A percentile compares a stretch with the other conserved stretches of the same genome.
These are phyloP conservation scores for Andrena marginata DNA, from an alignment of 2,888 invertebrate species.

Conservation along the genomic window DNA sequence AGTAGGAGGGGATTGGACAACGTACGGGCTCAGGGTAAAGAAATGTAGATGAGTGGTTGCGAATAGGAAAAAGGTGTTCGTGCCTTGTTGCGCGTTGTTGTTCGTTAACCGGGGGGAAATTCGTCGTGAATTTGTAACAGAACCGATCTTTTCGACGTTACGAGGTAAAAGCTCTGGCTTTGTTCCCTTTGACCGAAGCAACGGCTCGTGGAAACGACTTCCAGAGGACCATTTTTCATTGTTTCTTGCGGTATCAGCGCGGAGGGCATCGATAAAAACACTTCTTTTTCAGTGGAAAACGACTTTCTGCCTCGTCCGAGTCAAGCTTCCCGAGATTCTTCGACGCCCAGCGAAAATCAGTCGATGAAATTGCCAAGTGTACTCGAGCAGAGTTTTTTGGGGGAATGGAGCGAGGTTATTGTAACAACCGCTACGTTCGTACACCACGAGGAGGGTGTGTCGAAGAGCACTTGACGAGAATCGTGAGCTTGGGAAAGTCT, in stretches of 20 bases:
- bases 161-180: neutral
- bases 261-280: neutral
- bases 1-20: conserved; percentile 52
- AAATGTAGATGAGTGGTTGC: conserved; percentile 25
- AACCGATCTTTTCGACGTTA: neutral
- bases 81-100: conserved; percentile 3
- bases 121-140: conserved; percentile 10
- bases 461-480: conserved; percentile 70
- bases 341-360: conserved; percentile 5
- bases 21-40: conserved; percentile 40
- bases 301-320: conserved; percentile 20
- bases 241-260: too few relatives aligned
- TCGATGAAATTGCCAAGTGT: conserved; percentile 49
- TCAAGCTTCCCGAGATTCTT: conserved; percentile 25
- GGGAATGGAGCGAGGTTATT: conserved; percentile 75
- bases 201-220: too few relatives aligned
- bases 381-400: conserved; percentile 75
- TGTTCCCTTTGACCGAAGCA: neutral
- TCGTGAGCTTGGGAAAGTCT: conserved; percentile 79
- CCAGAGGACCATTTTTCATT: too few relatives aligned
- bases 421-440: conserved; percentile 80
- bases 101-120: conserved; percentile 18
- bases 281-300: neutral
- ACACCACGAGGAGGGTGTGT: conserved; percentile 73
- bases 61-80: conserved; percentile 12